Evolutionary conservation across 1,140 invertebrate species (phyloP).

Genomic region (Megathymus violae): DNA sequence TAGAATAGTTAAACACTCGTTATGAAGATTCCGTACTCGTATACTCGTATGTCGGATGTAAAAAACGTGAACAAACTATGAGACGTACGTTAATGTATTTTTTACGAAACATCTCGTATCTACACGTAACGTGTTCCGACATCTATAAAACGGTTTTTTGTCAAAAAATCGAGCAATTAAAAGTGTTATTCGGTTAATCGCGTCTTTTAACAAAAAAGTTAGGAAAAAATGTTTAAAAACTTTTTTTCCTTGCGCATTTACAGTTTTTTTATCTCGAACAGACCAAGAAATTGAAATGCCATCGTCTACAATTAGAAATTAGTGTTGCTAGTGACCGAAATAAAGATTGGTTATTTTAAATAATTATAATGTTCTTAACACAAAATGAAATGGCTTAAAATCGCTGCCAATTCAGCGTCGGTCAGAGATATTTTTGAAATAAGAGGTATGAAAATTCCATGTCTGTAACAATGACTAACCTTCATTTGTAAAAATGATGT

Average conservation of each 20-base stretch:
- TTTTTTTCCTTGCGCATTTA: constrained; percentile 49
- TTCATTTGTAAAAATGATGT: too few species aligned
- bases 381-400: not conserved
- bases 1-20: too few species aligned
- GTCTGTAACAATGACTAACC: too few species aligned
- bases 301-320: constrained; percentile 23
- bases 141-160: constrained; percentile 56
- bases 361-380: not conserved
- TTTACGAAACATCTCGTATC: constrained; percentile 9
- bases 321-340: constrained; percentile 22
- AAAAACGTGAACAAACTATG: constrained; percentile 15
- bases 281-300: constrained; percentile 34
- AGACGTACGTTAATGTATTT: constrained; percentile 34
- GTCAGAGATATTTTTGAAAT: too few species aligned
- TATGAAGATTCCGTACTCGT: too few species aligned
- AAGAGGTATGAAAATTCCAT: too few species aligned
- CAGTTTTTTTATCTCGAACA: constrained; percentile 37
- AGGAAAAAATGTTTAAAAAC: constrained; percentile 46
- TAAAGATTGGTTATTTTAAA: not conserved
- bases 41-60: too few species aligned
- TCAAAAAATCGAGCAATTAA: constrained; percentile 65
- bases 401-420: too few species aligned
- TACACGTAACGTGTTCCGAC: constrained; percentile 35
- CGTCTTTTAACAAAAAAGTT: constrained; percentile 47
- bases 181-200: constrained; percentile 60